Evolutionary conservation across 2,888 invertebrate genomes (phyloP), one percentile per base, ranked within the genome.

Genomic region (Diaperis boleti): DNA sequence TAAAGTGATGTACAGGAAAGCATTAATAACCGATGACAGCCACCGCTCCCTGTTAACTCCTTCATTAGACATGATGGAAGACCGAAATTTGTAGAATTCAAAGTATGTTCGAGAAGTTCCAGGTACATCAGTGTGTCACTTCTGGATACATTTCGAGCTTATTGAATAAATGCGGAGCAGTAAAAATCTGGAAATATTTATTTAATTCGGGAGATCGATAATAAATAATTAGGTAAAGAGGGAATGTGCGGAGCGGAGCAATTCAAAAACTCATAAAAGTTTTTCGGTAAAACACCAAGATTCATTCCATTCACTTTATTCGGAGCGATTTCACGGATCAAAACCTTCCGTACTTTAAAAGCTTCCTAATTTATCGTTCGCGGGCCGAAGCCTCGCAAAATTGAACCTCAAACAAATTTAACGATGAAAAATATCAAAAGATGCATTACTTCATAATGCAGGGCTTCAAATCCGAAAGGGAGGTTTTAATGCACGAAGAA

Each of bases 211-310:
- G 10, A 13, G 13, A 35, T 35, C 11, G 1, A n/a, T 35, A 35
- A 10, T 35, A 35, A 10, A 2, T 35, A 35, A 11, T 35, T 2
- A 13, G 10, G 6, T 6, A 26, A 35, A 35, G 35, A 35, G 1
- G 3, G 10, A 31, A 3, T 10, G 8, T 2, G 11, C 5, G 13
- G n/a, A n/a, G n/a, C n/a, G n/a, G n/a, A n/a, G 11, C 10, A 13
- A 10, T 35, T 13, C 7, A 1, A n/a, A 39, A 39, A 39, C 39
- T 39, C 15, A 15, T 15, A 39, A 39, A 39, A 39, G 3, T 39
- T 39, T 39, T 39, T 14, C 4, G n/a, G n/a, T 11, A 13, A 15
- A 39, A 26, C 2, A 26, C n/a, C 7, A 7, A 33, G n/a, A 33
- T 37, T 37, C 39, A 15, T 14, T 39, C 7, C 17, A 2, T 39